Conservation (phyloP, 2,888 invertebrate genomes). For the Drosophila sordidapex region DNA sequence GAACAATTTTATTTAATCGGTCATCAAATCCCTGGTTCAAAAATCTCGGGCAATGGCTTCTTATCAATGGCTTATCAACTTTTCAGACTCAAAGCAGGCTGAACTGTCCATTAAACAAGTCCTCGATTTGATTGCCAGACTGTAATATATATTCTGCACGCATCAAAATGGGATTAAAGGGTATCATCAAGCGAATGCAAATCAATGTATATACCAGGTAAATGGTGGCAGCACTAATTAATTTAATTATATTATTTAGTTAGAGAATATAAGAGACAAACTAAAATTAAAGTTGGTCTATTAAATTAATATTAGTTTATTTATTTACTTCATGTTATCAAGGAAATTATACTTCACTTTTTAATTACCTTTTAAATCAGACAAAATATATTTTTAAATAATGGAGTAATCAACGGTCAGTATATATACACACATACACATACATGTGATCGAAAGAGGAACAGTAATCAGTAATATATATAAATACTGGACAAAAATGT, state of each 20-base stretch:
- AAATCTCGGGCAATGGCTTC: slow-evolving; percentile 50
- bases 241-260: neutral
- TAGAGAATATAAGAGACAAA: neutral
- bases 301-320: neutral
- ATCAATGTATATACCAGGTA: neutral
- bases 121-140: neutral
- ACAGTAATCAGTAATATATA: neutral
- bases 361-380: neutral
- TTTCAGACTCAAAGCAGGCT: neutral
- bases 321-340: neutral
- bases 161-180: slow-evolving; percentile 1
- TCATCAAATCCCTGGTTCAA: slow-evolving; percentile 38
- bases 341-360: neutral
- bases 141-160: neutral
- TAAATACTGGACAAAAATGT: neutral
- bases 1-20: slow-evolving; percentile 38
- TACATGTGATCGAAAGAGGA: neutral
- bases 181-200: neutral
- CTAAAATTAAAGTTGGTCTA: neutral
- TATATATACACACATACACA: neutral
- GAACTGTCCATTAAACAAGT: slow-evolving; percentile 10
- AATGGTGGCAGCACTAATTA: neutral
- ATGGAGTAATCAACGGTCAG: neutral
- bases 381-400: neutral
- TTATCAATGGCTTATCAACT: slow-evolving; percentile 57